Conservation (phyloP, 2,113 vertebrate species). For the Lonchura striata region DNA sequence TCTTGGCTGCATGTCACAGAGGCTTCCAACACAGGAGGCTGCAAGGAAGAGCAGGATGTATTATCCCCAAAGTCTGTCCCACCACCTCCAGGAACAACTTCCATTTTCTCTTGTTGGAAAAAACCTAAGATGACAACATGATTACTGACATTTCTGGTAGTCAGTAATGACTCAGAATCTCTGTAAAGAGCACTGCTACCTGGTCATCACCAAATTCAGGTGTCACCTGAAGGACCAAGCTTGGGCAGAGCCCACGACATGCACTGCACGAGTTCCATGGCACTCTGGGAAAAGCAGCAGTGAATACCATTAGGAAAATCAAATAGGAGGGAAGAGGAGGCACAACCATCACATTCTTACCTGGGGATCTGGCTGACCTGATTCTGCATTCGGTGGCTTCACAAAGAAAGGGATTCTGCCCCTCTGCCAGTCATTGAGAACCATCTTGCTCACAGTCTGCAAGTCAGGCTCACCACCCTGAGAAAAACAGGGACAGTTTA, state of each 20-base stretch:
- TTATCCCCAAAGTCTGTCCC: background rate
- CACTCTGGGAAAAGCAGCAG: background rate
- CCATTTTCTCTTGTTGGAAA: background rate
- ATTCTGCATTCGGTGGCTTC: conserved; percentile 86
- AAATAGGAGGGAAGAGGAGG: background rate
- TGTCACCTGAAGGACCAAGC: background rate
- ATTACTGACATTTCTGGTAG: background rate
- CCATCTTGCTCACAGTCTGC: conserved; percentile 93
- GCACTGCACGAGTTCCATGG: background rate
- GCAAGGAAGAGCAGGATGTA: background rate
- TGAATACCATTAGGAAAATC: background rate
- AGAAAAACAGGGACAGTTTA: background rate
- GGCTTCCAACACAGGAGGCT: conserved; percentile 31
- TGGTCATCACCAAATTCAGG: background rate
- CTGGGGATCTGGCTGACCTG: conserved; percentile 67
- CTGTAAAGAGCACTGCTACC: background rate
- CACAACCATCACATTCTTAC: conserved; percentile 52
- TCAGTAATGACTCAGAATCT: background rate
- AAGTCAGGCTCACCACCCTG: conserved; percentile 95
- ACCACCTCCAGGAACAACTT: background rate
- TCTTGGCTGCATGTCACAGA: background rate
- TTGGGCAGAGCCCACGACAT: background rate
- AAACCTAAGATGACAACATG: background rate
- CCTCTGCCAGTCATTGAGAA: conserved; percentile 97
- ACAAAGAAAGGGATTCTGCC: conserved; percentile 97